Evolutionary conservation across 2,113 vertebrate genomes (phyloP), one percentile per base, ranked within the genome.

Genomic region (Anolis carolinensis): DNA sequence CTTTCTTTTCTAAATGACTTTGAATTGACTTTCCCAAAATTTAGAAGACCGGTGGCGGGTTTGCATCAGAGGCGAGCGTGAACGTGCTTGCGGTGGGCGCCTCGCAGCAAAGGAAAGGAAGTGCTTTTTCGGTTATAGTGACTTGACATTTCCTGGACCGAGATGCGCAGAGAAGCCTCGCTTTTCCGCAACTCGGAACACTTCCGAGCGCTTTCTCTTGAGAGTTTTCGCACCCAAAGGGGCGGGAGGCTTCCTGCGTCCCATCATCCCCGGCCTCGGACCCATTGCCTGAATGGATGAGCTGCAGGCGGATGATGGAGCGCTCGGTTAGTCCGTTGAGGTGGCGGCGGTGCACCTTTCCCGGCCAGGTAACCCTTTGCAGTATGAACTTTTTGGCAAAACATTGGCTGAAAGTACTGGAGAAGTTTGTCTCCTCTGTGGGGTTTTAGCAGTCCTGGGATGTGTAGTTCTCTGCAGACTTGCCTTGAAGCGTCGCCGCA

Each of bases 71-170:
- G 0, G 77, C 77, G 62, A 14, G 5, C 18, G 21, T 76, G 81
- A 44, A 44, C 65, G 34, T 86, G 0, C 55, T 59, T 86, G 85
- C 32, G 76, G 85, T 79, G 78, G 27, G 79, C 0, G 34, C 50
- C 34, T 83, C 85, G 3, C 1, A 39, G 0, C 82, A 25, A 5
- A n/a, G 72, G 48, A 87, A 63, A 96, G 95, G 97, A 98, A 97
- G 96, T 96, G 95, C 39, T 5, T 93, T 90, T 84, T 88, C 87
- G 77, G 92, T 94, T 95, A 85, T 94, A 95, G 95, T 97, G 96
- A 97, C 95, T 95, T 94, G 94, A 95, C 96, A 96, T 96, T 98
- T 98, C 97, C 97, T 97, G 55, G 13, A 59, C 55, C 18, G 96
- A 90, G 2, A 16, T 68, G 74, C 18, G 21, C 50, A 74, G 62